Conservation (phyloP, 2,113 vertebrate species). For the Sylvilagus bachmani region DNA sequence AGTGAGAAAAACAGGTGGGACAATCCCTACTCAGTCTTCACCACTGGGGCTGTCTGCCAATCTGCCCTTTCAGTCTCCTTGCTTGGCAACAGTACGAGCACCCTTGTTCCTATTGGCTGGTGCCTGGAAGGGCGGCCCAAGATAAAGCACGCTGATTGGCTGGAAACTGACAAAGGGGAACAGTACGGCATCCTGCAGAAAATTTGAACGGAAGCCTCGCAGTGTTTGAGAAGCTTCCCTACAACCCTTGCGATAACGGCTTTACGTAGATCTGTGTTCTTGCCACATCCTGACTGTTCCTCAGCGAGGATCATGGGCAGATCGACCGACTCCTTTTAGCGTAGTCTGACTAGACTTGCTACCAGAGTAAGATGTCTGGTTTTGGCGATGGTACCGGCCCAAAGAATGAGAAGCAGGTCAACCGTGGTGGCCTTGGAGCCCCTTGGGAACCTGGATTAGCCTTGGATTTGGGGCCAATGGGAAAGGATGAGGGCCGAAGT, state of each 20-base stretch:
- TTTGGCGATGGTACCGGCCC: neutral
- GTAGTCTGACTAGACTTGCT: neutral
- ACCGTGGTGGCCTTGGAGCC: rapidly evolving
- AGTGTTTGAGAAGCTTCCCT: neutral
- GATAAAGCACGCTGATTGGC: neutral
- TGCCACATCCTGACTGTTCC: too few relatives aligned
- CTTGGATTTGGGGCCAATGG: too few relatives aligned
- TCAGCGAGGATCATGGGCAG: too few relatives aligned
- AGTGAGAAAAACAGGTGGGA: too few relatives aligned
- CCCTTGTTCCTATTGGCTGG: neutral
- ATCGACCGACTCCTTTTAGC: rapidly evolving
- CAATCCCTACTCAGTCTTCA: too few relatives aligned
- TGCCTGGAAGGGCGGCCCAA: neutral
- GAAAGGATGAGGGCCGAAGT: too few relatives aligned
- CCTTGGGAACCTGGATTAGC: rapidly evolving
- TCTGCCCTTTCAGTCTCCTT: too few relatives aligned
- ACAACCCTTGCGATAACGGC: too few relatives aligned
- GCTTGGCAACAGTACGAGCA: too few relatives aligned
- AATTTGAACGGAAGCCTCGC: rapidly evolving
- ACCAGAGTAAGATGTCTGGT: neutral
- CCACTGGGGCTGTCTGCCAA: too few relatives aligned
- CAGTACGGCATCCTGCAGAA: rapidly evolving
- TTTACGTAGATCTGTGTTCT: rapidly evolving
- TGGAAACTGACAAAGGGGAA: neutral
- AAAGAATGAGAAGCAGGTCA: rapidly evolving